phyloP scores from a whole-genome alignment of 2,797 vertebrate genomes.

The Enteromius thamalakanensis region DNA sequence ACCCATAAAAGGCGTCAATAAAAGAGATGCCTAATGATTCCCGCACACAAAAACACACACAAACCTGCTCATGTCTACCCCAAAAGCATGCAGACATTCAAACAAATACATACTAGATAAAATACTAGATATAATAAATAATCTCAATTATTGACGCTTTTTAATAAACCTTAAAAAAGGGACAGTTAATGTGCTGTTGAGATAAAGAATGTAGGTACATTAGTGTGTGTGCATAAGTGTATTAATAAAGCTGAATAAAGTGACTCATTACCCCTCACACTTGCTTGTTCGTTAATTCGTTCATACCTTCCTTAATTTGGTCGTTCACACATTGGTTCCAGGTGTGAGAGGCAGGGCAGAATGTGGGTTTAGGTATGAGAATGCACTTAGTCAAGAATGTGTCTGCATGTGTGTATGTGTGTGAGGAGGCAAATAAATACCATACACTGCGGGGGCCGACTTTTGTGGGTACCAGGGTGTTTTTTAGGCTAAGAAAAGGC shows the following conservation, averaged over 20 bases:
- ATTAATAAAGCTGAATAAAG: slow-evolving; percentile 61
- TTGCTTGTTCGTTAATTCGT: slow-evolving; percentile 54
- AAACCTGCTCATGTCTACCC: neutral
- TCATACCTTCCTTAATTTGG: slow-evolving; percentile 56
- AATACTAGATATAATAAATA: neutral
- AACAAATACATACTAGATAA: neutral
- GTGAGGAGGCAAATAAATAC: slow-evolving; percentile 66
- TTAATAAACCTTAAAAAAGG: neutral
- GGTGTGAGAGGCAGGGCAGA: slow-evolving; percentile 62
- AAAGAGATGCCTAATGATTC: slow-evolving; percentile 53
- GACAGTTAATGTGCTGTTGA: neutral
- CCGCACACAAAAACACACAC: slow-evolving; percentile 19
- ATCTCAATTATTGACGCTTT: neutral
- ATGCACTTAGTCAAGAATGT: slow-evolving; percentile 64
- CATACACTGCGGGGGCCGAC: slow-evolving; percentile 52
- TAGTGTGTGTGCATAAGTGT: slow-evolving; percentile 39
- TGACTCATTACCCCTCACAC: slow-evolving; percentile 57
- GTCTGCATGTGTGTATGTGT: slow-evolving; percentile 55
- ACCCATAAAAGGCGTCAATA: slow-evolving; percentile 57
- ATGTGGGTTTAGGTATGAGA: slow-evolving; percentile 56
- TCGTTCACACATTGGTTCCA: slow-evolving; percentile 69
- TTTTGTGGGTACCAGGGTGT: slow-evolving; percentile 63
- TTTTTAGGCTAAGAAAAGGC: slow-evolving; percentile 56
- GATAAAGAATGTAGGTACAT: slow-evolving; percentile 51
- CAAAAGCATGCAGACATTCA: neutral